These are phyloP conservation scores for Alces alces DNA, from an alignment of 2,113 vertebrate species.

Conservation along the genomic window DNA sequence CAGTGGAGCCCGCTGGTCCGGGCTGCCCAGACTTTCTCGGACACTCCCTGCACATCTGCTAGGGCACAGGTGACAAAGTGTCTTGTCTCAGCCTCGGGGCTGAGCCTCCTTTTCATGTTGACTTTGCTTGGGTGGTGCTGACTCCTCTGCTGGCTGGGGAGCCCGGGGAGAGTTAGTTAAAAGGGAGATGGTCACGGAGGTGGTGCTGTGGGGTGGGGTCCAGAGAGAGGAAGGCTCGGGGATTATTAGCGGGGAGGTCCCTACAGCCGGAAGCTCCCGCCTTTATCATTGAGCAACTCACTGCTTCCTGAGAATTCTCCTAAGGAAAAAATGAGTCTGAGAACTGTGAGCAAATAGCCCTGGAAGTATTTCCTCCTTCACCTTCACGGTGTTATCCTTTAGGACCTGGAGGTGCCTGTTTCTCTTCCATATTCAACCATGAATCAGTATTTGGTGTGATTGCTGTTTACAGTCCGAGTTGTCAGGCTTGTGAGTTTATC, in stretches of 20 bases:
- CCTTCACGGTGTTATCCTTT: neutral
- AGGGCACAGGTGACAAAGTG: fast-evolving
- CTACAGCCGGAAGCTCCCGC: neutral
- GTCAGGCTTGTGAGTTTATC: conserved; percentile 47
- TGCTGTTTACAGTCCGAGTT: neutral
- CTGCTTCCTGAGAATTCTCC: neutral
- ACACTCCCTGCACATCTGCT: neutral
- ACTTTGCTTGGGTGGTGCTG: neutral
- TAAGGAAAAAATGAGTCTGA: neutral
- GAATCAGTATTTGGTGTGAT: neutral
- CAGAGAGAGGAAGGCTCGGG: neutral
- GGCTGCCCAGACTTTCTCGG: neutral
- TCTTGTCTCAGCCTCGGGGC: fast-evolving
- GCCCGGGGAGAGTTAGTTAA: neutral
- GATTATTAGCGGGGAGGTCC: neutral
- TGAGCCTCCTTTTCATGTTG: neutral
- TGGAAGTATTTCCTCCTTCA: neutral
- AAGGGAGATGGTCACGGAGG: neutral
- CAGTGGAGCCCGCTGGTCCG: neutral
- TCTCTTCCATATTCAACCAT: neutral
- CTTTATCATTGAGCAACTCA: neutral
- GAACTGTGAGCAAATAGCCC: too few relatives aligned
- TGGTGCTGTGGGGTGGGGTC: neutral
- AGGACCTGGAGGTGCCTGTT: neutral
- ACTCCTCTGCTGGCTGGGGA: neutral